phyloP scores from a whole-genome alignment of 2,888 invertebrate genomes.

The Amblyjoppa proteus region DNA sequence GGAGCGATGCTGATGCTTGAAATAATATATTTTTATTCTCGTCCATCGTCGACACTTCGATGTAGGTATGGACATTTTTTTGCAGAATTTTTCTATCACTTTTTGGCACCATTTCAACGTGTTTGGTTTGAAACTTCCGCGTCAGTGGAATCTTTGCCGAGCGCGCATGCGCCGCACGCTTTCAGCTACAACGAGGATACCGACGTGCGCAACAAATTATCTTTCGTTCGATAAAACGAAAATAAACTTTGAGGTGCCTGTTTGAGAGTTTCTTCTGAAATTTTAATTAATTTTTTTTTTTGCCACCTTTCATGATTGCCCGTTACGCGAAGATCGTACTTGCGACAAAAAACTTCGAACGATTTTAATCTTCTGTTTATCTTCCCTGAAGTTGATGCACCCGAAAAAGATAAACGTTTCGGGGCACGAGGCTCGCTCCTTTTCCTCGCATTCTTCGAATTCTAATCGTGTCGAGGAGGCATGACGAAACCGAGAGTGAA shows the following conservation, averaged over 20 bases:
- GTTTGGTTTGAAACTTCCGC: too few relatives aligned
- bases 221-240: too few relatives aligned
- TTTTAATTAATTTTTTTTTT: background rate
- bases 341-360: background rate
- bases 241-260: background rate
- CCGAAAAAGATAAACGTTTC: background rate
- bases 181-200: too few relatives aligned
- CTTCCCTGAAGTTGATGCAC: background rate
- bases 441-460: conserved; percentile 10
- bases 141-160: too few relatives aligned
- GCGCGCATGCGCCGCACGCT: too few relatives aligned
- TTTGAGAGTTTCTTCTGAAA: background rate
- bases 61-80: background rate
- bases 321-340: background rate
- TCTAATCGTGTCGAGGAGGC: background rate
- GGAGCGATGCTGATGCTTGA: background rate
- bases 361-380: background rate
- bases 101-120: too few relatives aligned
- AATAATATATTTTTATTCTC: background rate
- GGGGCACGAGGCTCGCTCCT: background rate
- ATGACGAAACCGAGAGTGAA: conserved; percentile 6
- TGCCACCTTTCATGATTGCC: too few relatives aligned
- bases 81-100: too few relatives aligned
- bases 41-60: background rate
- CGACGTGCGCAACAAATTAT: too few relatives aligned